Conservation (phyloP, 2,888 invertebrate species). For the Ichneumoninae sp. region DNA sequence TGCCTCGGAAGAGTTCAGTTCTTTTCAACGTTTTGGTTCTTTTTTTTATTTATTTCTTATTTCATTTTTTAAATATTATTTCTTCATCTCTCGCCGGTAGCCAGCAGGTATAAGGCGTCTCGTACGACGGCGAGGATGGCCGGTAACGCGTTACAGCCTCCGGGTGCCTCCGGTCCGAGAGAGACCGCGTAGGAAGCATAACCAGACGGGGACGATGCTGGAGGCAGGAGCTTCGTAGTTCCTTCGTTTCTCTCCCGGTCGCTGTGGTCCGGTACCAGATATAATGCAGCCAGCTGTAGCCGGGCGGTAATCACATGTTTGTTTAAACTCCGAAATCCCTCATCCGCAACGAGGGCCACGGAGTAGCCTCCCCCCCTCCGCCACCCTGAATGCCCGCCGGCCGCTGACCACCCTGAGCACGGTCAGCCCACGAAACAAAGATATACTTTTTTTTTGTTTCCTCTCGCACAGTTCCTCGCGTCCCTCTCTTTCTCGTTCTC, state of each 20-base stretch:
- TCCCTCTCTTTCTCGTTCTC: conserved; percentile 57
- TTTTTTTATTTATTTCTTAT: neutral
- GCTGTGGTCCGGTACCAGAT: conserved; percentile 71
- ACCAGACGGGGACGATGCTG: conserved; percentile 14
- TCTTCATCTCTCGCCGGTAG: conserved; percentile 55
- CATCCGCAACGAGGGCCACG: conserved; percentile 77
- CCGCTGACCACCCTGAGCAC: conserved; percentile 81
- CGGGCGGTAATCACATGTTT: conserved; percentile 84
- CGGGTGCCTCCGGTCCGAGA: neutral
- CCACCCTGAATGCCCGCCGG: conserved; percentile 76
- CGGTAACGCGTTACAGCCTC: conserved; percentile 59
- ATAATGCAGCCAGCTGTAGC: conserved; percentile 84
- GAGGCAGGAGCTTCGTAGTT: conserved; percentile 10
- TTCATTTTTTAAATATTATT: conserved; percentile 27
- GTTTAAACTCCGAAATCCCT: conserved; percentile 84
- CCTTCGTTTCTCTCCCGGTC: conserved; percentile 26
- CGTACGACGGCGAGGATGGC: conserved; percentile 13
- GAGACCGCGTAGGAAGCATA: conserved; percentile 9
- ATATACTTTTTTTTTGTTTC: conserved; percentile 72
- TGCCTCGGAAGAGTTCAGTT: conserved; percentile 8
- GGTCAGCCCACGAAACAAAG: conserved; percentile 75
- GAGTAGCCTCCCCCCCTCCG: conserved; percentile 68
- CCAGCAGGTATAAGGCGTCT: conserved; percentile 28
- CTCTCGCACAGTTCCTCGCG: conserved; percentile 57
- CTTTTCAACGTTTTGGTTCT: neutral